Evolutionary conservation across 2,797 vertebrate species (phyloP).

Genomic region (Heteromormyrus szaboi): DNA sequence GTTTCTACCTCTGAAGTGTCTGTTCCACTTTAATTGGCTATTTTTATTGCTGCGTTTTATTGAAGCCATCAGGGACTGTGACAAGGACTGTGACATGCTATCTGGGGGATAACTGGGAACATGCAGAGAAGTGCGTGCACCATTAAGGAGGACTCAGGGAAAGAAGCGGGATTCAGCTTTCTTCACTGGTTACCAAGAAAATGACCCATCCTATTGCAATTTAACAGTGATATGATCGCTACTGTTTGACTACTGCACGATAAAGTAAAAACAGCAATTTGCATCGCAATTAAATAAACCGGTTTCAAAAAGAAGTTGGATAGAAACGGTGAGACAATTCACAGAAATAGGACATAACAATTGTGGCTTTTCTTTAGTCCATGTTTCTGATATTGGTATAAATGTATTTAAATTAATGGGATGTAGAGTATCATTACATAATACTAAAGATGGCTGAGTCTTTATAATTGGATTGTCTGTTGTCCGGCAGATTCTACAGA

Average conservation of each 20-base stretch:
- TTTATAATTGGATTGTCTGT: neutral
- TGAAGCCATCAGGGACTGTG: constrained; percentile 65
- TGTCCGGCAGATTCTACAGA: neutral
- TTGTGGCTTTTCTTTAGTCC: neutral
- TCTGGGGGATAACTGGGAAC: constrained; percentile 38
- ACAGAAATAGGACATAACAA: neutral
- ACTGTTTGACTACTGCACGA: neutral
- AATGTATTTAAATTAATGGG: neutral
- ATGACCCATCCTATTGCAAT: neutral
- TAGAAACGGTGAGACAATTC: neutral
- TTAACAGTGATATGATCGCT: neutral
- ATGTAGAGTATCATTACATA: neutral
- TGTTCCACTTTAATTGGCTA: constrained; percentile 71
- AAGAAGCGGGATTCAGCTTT: neutral
- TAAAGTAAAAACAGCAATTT: neutral
- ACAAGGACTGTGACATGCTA: constrained; percentile 69
- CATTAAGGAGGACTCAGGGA: neutral
- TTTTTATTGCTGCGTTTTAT: constrained; percentile 78
- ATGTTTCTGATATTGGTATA: neutral
- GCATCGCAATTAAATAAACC: neutral
- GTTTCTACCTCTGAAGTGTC: constrained; percentile 63
- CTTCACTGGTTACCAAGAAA: neutral
- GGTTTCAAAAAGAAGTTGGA: neutral
- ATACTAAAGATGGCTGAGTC: neutral
- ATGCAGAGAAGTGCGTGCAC: neutral